Base-by-base conservation (phyloP, 2,888 invertebrate species). In the Drosophila recens region DNA sequence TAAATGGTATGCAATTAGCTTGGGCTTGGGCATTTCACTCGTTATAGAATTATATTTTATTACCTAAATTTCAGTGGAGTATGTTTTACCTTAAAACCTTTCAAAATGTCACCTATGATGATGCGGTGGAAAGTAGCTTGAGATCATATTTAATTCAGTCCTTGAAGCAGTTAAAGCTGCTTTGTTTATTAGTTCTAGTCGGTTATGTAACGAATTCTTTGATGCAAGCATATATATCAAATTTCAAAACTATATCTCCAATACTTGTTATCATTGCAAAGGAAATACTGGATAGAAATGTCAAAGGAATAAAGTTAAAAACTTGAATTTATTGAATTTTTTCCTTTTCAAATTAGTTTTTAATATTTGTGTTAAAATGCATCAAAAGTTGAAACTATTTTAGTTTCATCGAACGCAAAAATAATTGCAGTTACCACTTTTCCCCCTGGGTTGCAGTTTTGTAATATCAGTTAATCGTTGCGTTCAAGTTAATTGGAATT, bases 1-100 rank as follows among this genome's bases (percentile, higher is more conserved):
- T 20, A 36, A 63, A 76, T 76, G 68, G 45, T 52, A 33, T 69
- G 73, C 73, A 76, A 76, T 76, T 76, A 77, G 76, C 73, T 76
- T 17, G 34, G 27, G 58, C 30, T 61, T 46, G 45, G 69, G 30
- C 34, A 9, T 30, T 40, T 43, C 11, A 27, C 36, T 17, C 58
- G 49, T 62, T 58, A 58, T 11, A 33, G 48, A 46, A 65, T 69
- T 73, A 69, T 69, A 63, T 73, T 76, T 77, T 65, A 69, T 77
- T 64, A 48, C 63, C 38, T 20, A 51, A 5, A 61, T 43, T 43
- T 43, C 13, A 33, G 23, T 42, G 36, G 8, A 36, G 43, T 34
- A 30, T n/a, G 34, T 20, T 15, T 36, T n/a, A n/a, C 8, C n/a
- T 27, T 30, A 10, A 30, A 40, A 53, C 30, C 42, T 33, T 30